A percentile compares a stretch with the other conserved stretches of the same genome.
Conservation (phyloP, 2,888 invertebrate species). For the Drepana falcataria region DNA sequence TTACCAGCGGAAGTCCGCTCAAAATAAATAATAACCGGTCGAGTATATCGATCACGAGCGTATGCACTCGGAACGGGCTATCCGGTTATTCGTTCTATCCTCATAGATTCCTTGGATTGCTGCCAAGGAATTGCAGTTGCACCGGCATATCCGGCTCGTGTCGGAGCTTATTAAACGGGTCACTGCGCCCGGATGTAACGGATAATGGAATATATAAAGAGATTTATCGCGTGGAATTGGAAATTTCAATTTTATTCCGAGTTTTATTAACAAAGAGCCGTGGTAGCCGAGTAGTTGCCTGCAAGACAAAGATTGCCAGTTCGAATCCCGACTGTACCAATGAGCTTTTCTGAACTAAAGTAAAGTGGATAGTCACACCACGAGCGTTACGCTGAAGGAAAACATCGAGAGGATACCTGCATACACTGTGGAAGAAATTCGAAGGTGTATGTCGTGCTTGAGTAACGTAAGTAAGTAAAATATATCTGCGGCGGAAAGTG, state of each 20-base stretch:
- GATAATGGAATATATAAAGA: slow-evolving; percentile 12
- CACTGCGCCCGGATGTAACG: slow-evolving; percentile 33
- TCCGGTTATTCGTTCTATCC: slow-evolving; percentile 11
- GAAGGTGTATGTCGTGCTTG: too few relatives aligned
- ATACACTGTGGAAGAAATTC: too few relatives aligned
- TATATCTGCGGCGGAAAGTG: too few relatives aligned
- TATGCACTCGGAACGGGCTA: slow-evolving; percentile 10
- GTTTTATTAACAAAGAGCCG: too few relatives aligned
- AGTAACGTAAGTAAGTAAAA: too few relatives aligned
- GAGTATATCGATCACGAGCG: slow-evolving; percentile 18
- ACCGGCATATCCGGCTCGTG: slow-evolving; percentile 34
- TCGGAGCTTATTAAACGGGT: slow-evolving; percentile 41
- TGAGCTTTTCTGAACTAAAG: too few relatives aligned
- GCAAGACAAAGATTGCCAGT: too few relatives aligned
- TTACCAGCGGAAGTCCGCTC: slow-evolving; percentile 13
- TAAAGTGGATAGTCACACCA: too few relatives aligned
- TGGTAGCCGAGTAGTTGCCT: too few relatives aligned
- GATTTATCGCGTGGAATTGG: not conserved
- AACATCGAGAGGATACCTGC: too few relatives aligned
- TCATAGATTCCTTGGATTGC: slow-evolving; percentile 17
- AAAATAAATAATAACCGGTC: slow-evolving; percentile 13
- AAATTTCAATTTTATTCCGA: not conserved
- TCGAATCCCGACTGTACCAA: too few relatives aligned
- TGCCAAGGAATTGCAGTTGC: slow-evolving; percentile 21
- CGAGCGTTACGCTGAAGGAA: too few relatives aligned